Evolutionary conservation across 2,113 vertebrate genomes (phyloP).

Genomic region (Oncorhynchus nerka): DNA sequence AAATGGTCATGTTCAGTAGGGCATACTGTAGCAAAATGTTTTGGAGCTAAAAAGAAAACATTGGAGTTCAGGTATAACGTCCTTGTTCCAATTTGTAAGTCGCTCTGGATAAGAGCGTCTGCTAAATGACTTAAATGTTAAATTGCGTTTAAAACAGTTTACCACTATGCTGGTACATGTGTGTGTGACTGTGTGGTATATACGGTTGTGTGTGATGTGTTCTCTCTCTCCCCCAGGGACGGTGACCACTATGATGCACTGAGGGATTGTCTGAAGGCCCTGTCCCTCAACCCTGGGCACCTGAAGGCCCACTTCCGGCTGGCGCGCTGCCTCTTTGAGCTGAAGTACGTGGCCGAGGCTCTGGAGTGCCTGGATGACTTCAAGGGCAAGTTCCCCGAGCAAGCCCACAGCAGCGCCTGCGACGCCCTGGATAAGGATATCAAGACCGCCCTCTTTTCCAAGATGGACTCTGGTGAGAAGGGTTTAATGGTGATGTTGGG

Average conservation of each 20-base stretch:
- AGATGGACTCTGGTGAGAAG: conserved; percentile 85
- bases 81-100: too few species aligned
- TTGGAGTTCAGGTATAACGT: too few species aligned
- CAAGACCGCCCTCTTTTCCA: conserved; percentile 92
- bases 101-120: too few species aligned
- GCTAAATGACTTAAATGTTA: too few species aligned
- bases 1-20: too few species aligned
- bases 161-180: too few species aligned
- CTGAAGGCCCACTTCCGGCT: conserved; percentile 97
- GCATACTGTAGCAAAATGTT: too few species aligned
- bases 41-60: too few species aligned
- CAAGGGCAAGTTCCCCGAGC: conserved; percentile 96
- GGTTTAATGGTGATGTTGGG: too few species aligned
- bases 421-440: conserved; percentile 94
- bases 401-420: conserved; percentile 95
- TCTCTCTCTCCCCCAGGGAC: conserved; percentile 76
- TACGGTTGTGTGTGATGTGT: too few species aligned
- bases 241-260: conserved; percentile 97
- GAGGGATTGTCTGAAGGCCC: conserved; percentile 93
- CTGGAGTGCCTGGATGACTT: conserved; percentile 97
- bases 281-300: conserved; percentile 90
- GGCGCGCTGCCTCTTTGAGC: conserved; percentile 94
- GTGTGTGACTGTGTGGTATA: too few species aligned
- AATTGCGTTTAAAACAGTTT: too few species aligned
- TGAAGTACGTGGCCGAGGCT: conserved; percentile 93